Evolutionary conservation across 2,888 invertebrate species (phyloP), one percentile per base, ranked within the genome.

Genomic region (Apamea epomidion): DNA sequence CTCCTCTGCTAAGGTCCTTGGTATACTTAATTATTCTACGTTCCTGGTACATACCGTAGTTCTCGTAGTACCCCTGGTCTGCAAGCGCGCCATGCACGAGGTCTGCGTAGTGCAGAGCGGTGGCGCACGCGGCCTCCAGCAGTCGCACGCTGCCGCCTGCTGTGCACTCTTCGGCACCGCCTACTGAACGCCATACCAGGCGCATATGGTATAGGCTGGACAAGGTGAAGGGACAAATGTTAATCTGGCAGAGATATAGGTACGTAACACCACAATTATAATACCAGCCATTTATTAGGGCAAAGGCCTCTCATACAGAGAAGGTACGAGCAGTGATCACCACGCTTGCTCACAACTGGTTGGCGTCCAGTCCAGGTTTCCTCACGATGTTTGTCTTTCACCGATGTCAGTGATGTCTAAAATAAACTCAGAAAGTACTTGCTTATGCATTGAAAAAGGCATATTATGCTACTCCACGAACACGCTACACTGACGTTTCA

Each of bases 171-270:
- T 99, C 99, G 1, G 98, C 98, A 97, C 99, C 99, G n/a, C 98
- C 98, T 80, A 99, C 97, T 76, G 99, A 98, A 89, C 98, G 98
- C 99, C 99, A 99, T 93, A 99, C 99, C 91, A 99, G 98, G 80
- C 99, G 97, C 94, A 98, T 97, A 92, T 98, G 98, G 93, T 98
- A 97, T 86, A 98, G 96, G 90, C 98, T 97, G 82, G 16, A 48
- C 37, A 25, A 32, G n/a, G 18, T 73, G 8, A 42, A 51, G 4
- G 7, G 8, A 60, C 18, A 76, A 32, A 32, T 60, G 45, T 14
- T 21, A n/a, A 60, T 32, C 29, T 16, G 8, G 68, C 21, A 45
- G 25, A 60, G 12, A 32, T 2, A 51, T 51, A 42, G 18, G 32
- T 16, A 32, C 32, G 2, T 8, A 32, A 51, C 25, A 51, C 70